Base-by-base conservation (phyloP, 2,888 invertebrate genomes). In the Tachina grossa region DNA sequence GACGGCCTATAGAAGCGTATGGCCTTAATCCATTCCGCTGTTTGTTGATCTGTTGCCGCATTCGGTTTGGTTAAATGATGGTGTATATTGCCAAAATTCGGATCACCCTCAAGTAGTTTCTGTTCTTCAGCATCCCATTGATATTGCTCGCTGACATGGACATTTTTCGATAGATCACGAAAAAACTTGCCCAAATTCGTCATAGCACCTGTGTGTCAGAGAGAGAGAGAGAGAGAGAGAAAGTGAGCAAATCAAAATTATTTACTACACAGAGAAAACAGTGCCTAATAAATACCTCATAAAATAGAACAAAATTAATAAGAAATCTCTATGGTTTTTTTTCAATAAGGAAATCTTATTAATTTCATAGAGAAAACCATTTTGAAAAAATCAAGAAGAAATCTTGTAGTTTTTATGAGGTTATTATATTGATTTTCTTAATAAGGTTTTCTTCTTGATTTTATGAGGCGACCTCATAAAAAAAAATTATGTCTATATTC, bases 1-100 rank as follows among this genome's bases (percentile, higher is more conserved):
- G 93, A 93, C 13, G 93, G 94, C 66, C 93, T 89, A 88, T 93
- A 93, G 53, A 90, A 92, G 81, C 92, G 91, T 49, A 93, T 90
- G 16, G 93, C 92, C 83, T 93, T 92, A 43, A 93, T 88, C 82
- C 93, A 91, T 63, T 93, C 93, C 3, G 93, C 92, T 8, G 92
- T 88, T 88, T 66, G 65, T 45, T 59, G 61, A 80, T 82, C 87
- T 5, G 86, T 49, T 41, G 87, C 85, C 2, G 84, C 71, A 16
- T 87, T 87, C 19, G 86, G 84, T 51, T 86, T 87, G 5, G 74
- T 63, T 1, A 87, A 69, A 69, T 90, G 89, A 69, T 88, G 90
- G 74, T 87, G 89, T 47, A 89, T 88, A 84, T 89, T 88, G 65
- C 88, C 82, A 11, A 90, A 88, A 8, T 91, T 91, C 83, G 92